These are phyloP conservation scores for Neofelis nebulosa DNA, from an alignment of 2,113 vertebrate species.

Conservation along the genomic window DNA sequence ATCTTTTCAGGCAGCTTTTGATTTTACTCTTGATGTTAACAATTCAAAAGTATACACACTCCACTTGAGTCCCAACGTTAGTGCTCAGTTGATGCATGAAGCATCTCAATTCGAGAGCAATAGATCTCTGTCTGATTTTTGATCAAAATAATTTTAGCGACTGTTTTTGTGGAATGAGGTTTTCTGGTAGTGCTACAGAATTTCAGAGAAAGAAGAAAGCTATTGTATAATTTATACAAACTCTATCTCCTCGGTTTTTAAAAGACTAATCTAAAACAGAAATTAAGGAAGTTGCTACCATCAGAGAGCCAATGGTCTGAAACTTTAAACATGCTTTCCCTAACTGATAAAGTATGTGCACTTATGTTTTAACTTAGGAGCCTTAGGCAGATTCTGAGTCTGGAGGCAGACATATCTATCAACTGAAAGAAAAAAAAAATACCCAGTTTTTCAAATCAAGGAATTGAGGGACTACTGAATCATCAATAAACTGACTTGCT, in stretches of 20 bases:
- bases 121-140: not conserved
- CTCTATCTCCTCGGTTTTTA: not conserved
- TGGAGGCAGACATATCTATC: constrained; percentile 18
- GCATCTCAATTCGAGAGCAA: not conserved
- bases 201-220: not conserved
- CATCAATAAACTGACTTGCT: not conserved
- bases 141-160: not conserved
- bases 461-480: not conserved
- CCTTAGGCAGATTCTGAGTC: not conserved
- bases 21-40: not conserved
- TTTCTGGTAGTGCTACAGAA: not conserved
- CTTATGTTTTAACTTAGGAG: not conserved
- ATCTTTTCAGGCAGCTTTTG: constrained; percentile 1
- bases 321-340: not conserved
- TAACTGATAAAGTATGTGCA: constrained; percentile 11
- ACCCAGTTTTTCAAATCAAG: not conserved
- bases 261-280: constrained; percentile 3
- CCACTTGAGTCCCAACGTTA: not conserved
- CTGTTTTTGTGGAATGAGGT: not conserved
- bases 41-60: not conserved
- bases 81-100: not conserved
- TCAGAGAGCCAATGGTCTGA: not conserved
- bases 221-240: not conserved
- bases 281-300: not conserved
- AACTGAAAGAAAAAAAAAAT: not conserved